Evolutionary conservation across 2,888 invertebrate genomes (phyloP).

Genomic region (Pseudococcus viburni): DNA sequence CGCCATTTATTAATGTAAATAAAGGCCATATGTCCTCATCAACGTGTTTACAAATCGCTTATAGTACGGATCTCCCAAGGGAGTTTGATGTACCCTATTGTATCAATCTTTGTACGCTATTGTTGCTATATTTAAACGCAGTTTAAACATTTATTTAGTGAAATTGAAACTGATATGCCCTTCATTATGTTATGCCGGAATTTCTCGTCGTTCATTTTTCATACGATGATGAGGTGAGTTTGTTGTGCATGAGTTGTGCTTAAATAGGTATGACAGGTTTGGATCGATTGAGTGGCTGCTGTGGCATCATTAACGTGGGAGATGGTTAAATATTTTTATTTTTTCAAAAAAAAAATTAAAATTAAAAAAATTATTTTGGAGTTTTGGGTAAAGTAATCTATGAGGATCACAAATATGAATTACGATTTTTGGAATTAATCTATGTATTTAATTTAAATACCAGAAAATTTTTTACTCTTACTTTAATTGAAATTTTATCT

Average conservation of each 20-base stretch:
- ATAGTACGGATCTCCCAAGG: neutral
- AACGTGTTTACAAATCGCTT: slow-evolving; percentile 52
- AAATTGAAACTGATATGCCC: slow-evolving; percentile 48
- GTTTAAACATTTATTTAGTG: slow-evolving; percentile 55
- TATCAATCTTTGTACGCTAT: slow-evolving; percentile 39
- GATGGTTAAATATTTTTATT: too few species aligned
- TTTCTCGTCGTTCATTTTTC: slow-evolving; percentile 37
- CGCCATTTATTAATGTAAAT: slow-evolving; percentile 62
- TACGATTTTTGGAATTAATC: too few species aligned
- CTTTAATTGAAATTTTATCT: too few species aligned
- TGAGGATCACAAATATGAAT: too few species aligned
- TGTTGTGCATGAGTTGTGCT: neutral
- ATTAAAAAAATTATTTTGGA: too few species aligned
- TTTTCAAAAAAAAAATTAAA: too few species aligned
- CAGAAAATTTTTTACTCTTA: too few species aligned
- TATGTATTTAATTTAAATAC: too few species aligned
- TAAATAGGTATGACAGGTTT: neutral
- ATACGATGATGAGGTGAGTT: neutral
- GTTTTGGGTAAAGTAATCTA: too few species aligned
- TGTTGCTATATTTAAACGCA: slow-evolving; percentile 40
- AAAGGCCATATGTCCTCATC: slow-evolving; percentile 58
- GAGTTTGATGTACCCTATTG: slow-evolving; percentile 48
- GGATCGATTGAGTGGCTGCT: too few species aligned
- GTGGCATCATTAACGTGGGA: too few species aligned
- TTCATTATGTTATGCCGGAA: slow-evolving; percentile 47